A percentile compares a stretch with the other conserved stretches of the same genome.
These are phyloP conservation scores for Ophion costatus DNA, from an alignment of 2,888 invertebrate species.

Conservation along the genomic window DNA sequence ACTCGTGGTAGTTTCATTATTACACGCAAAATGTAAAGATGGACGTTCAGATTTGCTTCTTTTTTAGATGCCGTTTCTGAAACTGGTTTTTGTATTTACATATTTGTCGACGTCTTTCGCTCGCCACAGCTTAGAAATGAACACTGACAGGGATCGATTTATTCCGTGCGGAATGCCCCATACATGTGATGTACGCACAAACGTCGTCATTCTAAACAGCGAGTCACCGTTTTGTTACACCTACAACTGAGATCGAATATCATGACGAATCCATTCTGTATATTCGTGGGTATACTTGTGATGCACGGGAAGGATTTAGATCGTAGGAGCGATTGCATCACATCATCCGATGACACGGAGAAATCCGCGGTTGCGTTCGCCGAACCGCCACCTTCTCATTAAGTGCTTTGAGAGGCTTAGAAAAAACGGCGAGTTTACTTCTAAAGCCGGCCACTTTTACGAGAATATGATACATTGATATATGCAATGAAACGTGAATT, in stretches of 20 bases:
- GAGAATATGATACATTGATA: not conserved
- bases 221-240: slow-evolving; percentile 35
- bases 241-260: slow-evolving; percentile 67
- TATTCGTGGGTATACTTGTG: slow-evolving; percentile 10
- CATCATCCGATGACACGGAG: slow-evolving; percentile 58
- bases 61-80: too few species aligned
- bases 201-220: slow-evolving; percentile 2
- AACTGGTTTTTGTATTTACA: too few species aligned
- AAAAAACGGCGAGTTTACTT: not conserved
- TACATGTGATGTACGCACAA: not conserved
- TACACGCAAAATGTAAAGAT: too few species aligned
- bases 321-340: slow-evolving; percentile 46
- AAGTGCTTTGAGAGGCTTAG: slow-evolving; percentile 38
- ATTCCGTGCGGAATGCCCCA: too few species aligned
- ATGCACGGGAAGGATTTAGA: slow-evolving; percentile 43
- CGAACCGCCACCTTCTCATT: slow-evolving; percentile 72
- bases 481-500: not conserved
- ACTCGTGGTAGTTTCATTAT: too few species aligned
- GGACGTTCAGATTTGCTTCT: too few species aligned
- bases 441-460: not conserved
- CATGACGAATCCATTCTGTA: slow-evolving; percentile 51
- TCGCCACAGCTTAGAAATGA: too few species aligned
- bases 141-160: not conserved
- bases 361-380: slow-evolving; percentile 56
- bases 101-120: too few species aligned